Evolutionary conservation across 2,888 invertebrate genomes (phyloP).

Genomic region (Physocephala rufipes): DNA sequence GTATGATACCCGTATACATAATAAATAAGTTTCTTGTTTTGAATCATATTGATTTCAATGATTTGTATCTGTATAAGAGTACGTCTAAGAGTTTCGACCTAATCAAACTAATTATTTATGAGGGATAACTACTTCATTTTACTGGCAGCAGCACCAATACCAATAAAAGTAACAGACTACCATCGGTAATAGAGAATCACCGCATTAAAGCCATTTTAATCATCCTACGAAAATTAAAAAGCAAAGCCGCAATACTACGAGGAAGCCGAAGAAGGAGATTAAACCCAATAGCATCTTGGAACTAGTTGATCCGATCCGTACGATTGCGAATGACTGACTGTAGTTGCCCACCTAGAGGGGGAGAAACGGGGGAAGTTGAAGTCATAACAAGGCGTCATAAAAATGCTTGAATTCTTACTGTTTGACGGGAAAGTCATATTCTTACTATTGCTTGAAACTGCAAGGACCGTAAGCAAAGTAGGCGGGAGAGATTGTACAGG

Average conservation of each 20-base stretch:
- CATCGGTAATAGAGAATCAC: background rate
- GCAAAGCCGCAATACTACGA: background rate
- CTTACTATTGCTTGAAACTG: no score
- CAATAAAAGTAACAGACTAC: background rate
- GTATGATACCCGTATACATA: background rate
- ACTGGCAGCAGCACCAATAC: background rate
- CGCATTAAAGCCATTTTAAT: background rate
- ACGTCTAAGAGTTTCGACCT: background rate
- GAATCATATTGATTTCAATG: slow-evolving; percentile 13
- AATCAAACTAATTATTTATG: slow-evolving; percentile 21
- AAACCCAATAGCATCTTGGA: background rate
- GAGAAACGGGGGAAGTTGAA: background rate
- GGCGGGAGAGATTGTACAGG: no score
- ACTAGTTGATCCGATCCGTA: background rate
- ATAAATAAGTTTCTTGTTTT: background rate
- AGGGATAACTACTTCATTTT: slow-evolving; percentile 15
- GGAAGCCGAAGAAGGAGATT: background rate
- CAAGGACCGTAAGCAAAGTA: no score
- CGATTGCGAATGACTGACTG: background rate
- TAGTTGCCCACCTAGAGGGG: background rate
- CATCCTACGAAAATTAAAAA: no score
- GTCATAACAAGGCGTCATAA: slow-evolving; percentile 6
- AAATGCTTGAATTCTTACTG: background rate
- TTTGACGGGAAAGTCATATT: no score
- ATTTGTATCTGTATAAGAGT: slow-evolving; percentile 1